Evolutionary conservation across 2,797 vertebrate species (phyloP).

Genomic region (Hozukius guyotensis): DNA sequence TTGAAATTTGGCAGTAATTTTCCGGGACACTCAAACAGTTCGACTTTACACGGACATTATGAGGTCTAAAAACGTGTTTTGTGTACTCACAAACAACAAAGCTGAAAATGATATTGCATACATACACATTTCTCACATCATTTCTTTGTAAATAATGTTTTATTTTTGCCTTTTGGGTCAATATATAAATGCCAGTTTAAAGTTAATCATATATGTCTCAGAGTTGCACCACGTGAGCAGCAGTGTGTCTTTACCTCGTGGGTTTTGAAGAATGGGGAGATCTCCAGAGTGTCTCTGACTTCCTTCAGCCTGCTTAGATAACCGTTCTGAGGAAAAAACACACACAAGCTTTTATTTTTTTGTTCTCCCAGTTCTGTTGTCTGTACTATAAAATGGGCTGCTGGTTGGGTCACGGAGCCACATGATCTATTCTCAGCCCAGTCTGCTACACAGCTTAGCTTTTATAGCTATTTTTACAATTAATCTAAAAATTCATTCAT

Average conservation of each 20-base stretch:
- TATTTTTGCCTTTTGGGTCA: neutral
- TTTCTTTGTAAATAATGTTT: neutral
- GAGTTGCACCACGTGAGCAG: neutral
- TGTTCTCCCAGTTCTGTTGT: neutral
- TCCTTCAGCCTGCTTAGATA: conserved; percentile 91
- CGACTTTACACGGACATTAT: neutral
- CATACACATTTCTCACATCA: neutral
- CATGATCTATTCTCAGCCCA: neutral
- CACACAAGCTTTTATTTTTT: neutral
- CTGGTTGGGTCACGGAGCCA: neutral
- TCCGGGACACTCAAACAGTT: neutral
- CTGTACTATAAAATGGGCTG: neutral
- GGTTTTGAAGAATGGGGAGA: conserved; percentile 92
- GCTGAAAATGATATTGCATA: neutral
- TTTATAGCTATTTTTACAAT: neutral
- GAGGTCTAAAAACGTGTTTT: neutral
- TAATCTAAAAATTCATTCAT: neutral
- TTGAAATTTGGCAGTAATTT: neutral
- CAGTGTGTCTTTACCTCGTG: conserved; percentile 88
- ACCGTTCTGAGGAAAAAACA: conserved; percentile 78
- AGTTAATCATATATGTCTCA: neutral
- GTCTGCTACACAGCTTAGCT: neutral
- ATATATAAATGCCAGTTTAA: neutral
- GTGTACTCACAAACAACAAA: neutral
- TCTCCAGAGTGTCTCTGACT: conserved; percentile 88